Percentiles rank a stretch among this genome's conserved stretches.
phyloP scores from a whole-genome alignment of 2,888 invertebrate genomes.

The Dryadula phaetusa region DNA sequence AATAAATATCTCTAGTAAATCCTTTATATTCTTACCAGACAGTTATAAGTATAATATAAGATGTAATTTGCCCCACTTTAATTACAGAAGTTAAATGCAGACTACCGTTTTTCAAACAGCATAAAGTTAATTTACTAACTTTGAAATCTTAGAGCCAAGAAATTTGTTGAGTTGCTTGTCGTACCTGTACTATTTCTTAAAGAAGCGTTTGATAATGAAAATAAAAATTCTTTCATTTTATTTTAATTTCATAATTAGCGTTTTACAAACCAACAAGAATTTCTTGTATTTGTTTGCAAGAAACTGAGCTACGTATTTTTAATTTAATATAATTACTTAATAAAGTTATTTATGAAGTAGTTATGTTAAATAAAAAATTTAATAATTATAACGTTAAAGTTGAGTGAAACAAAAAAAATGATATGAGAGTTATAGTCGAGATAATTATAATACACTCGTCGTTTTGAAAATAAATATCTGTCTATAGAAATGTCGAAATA shows the following conservation, averaged over 20 bases:
- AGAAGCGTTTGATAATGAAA: not conserved
- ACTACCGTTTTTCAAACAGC: constrained; percentile 14
- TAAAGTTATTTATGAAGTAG: no score
- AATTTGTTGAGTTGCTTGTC: constrained; percentile 7
- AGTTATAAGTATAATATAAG: not conserved
- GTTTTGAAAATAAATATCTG: no score
- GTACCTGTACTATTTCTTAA: not conserved
- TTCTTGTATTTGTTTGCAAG: not conserved
- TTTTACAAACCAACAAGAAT: not conserved
- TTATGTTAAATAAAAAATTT: no score
- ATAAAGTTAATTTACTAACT: constrained; percentile 12
- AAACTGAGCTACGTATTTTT: not conserved
- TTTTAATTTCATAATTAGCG: not conserved
- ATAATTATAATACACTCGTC: no score
- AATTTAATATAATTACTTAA: not conserved
- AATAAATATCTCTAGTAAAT: not conserved
- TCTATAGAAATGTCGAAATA: no score
- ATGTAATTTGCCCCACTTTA: not conserved
- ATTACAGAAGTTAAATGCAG: constrained; percentile 5
- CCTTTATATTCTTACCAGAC: not conserved
- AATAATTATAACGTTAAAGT: no score
- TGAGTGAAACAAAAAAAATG: no score
- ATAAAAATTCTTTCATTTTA: not conserved
- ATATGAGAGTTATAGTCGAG: no score
- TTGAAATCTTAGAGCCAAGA: constrained; percentile 16